phyloP scores from a whole-genome alignment of 2,888 invertebrate species.

The Cephus sareptanus region DNA sequence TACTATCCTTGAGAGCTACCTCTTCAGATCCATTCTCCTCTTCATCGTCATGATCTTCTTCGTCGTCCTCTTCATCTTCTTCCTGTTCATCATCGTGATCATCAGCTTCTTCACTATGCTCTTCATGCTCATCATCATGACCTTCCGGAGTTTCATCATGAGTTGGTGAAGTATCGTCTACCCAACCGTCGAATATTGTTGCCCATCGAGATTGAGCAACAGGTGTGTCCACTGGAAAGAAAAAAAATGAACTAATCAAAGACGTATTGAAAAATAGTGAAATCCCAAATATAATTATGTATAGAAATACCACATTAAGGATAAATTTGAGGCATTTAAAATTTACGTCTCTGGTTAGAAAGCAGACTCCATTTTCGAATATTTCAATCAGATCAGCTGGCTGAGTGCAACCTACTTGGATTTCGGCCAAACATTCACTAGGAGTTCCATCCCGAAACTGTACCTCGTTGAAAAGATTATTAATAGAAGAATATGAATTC shows the following conservation, averaged over 20 bases:
- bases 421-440: not conserved
- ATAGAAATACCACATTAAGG: conserved; percentile 9
- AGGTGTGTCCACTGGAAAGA: conserved; percentile 70
- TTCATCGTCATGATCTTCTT: conserved; percentile 37
- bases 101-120: conserved; percentile 47
- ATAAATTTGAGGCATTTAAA: conserved; percentile 8
- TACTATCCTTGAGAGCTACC: conserved; percentile 27
- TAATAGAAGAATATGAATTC: not conserved
- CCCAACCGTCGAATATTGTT: conserved; percentile 82
- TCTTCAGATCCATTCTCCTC: conserved; percentile 28
- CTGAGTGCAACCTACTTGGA: not conserved
- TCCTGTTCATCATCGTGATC: conserved; percentile 48
- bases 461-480: not conserved
- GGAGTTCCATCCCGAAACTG: not conserved
- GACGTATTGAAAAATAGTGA: conserved; percentile 6
- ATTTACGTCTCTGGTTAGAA: not conserved
- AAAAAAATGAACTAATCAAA: conserved; percentile 19
- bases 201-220: conserved; percentile 78
- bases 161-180: conserved; percentile 71
- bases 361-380: not conserved
- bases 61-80: conserved; percentile 68
- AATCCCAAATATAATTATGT: conserved; percentile 1
- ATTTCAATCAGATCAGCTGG: not conserved
- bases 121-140: conserved; percentile 41
- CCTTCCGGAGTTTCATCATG: conserved; percentile 39